A percentile compares a stretch with the other conserved stretches of the same genome.
These are phyloP conservation scores for Uloborus plumipes DNA, from an alignment of 2,888 invertebrate species.

Conservation along the genomic window DNA sequence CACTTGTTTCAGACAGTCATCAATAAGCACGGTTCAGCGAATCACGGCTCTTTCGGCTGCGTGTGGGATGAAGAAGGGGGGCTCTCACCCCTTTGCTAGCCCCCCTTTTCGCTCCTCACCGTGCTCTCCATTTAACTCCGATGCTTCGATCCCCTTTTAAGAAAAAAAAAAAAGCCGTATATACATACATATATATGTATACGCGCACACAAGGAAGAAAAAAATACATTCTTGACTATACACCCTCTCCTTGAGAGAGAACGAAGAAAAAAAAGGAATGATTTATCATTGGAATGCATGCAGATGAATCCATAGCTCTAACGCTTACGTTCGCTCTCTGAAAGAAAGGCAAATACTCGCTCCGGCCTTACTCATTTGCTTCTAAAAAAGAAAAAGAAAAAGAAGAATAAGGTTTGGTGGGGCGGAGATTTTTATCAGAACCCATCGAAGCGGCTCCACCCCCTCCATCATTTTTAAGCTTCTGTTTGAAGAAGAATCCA, in stretches of 20 bases:
- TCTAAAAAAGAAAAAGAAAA: slow-evolving; percentile 12
- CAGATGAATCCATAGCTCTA: slow-evolving; percentile 54
- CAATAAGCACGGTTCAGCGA: slow-evolving; percentile 61
- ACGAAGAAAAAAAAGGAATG: slow-evolving; percentile 16
- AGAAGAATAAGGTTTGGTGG: slow-evolving; percentile 16
- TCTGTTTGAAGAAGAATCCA: slow-evolving; percentile 2
- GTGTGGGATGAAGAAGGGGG: slow-evolving; percentile 4
- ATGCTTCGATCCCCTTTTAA: slow-evolving; percentile 18
- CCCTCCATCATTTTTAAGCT: slow-evolving; percentile 13
- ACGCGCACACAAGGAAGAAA: slow-evolving; percentile 17
- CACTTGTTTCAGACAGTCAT: slow-evolving; percentile 60
- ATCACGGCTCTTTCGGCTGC: slow-evolving; percentile 52
- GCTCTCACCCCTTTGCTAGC: slow-evolving; percentile 3
- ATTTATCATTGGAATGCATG: slow-evolving; percentile 61
- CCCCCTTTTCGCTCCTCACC: slow-evolving; percentile 4
- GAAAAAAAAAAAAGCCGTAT: slow-evolving; percentile 21
- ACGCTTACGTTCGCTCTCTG: neutral
- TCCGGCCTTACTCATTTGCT: slow-evolving; percentile 44
- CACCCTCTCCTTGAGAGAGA: slow-evolving; percentile 12
- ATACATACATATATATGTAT: too few relatives aligned
- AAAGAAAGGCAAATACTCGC: slow-evolving; percentile 17
- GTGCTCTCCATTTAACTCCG: slow-evolving; percentile 43
- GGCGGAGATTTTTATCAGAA: slow-evolving; percentile 58
- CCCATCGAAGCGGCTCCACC: slow-evolving; percentile 18
- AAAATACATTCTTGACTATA: slow-evolving; percentile 24